Percentiles rank a stretch among this genome's conserved stretches.
Evolutionary conservation across 2,113 vertebrate genomes (phyloP).

Genomic region (Mungos mungo): DNA sequence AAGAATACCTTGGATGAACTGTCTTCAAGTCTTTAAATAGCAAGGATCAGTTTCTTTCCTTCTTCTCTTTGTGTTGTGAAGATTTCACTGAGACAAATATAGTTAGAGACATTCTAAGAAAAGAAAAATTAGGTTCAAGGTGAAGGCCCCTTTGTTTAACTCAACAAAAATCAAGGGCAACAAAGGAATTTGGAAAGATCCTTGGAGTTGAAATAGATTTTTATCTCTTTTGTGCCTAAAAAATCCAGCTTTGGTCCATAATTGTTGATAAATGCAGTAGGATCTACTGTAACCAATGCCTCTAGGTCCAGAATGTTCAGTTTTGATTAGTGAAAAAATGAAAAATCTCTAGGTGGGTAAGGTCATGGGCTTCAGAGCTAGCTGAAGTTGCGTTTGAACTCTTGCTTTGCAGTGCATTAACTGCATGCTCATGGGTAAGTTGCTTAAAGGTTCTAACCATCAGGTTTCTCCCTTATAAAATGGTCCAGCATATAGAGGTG

Average conservation of each 20-base stretch:
- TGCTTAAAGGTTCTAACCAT: not conserved
- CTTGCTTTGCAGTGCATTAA: not conserved
- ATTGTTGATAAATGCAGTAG: not conserved
- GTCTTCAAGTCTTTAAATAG: not conserved
- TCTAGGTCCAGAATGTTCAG: not conserved
- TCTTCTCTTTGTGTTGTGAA: slow-evolving; percentile 1
- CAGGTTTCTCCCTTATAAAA: not conserved
- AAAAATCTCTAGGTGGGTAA: not conserved
- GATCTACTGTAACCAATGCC: not conserved
- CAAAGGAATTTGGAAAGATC: not conserved
- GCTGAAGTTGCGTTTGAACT: not conserved
- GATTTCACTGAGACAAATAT: not conserved
- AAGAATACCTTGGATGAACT: not conserved
- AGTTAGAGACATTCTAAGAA: not conserved
- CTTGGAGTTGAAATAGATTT: not conserved
- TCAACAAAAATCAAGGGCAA: not conserved
- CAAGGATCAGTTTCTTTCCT: not conserved
- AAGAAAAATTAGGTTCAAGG: not conserved
- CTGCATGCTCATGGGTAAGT: not conserved
- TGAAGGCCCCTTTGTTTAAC: not conserved
- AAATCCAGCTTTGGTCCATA: not conserved
- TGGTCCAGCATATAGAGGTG: not conserved
- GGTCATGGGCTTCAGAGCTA: not conserved
- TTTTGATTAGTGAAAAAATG: not conserved
- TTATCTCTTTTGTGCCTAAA: not conserved